Evolutionary conservation across 2,113 vertebrate genomes (phyloP).

Genomic region (Malaclemys terrapin): DNA sequence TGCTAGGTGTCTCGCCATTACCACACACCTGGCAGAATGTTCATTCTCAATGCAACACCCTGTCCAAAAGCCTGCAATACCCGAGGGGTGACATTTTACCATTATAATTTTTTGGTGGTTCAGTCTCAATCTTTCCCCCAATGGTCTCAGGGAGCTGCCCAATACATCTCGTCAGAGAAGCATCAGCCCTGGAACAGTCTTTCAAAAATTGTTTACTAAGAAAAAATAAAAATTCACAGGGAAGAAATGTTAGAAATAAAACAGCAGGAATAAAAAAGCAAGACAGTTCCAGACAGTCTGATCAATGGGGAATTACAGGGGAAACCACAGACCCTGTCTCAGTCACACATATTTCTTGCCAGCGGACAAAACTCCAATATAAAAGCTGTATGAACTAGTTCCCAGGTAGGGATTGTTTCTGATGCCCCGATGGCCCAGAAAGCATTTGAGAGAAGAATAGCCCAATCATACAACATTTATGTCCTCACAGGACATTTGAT

Average conservation of each 20-base stretch:
- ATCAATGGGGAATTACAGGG: not conserved
- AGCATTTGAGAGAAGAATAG: not conserved
- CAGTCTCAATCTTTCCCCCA: not conserved
- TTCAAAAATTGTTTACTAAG: not conserved
- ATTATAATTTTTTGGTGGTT: not conserved
- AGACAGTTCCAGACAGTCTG: not conserved
- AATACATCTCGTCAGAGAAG: not conserved
- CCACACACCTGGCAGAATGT: not conserved
- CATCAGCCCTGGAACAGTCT: not conserved
- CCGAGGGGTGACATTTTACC: not conserved
- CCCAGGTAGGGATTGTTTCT: not conserved
- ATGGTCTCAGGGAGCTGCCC: not conserved
- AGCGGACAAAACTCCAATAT: not conserved
- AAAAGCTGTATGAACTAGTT: not conserved
- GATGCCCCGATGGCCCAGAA: not conserved
- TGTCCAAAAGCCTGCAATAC: not conserved
- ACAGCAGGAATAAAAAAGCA: not conserved
- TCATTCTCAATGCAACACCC: not conserved
- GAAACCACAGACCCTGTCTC: not conserved
- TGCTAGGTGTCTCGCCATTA: not conserved
- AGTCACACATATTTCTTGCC: accelerated
- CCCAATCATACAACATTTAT: not conserved
- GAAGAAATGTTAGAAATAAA: not conserved
- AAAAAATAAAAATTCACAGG: not conserved
- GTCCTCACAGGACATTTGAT: not conserved